Evolutionary conservation across 2,797 vertebrate species (phyloP), one percentile per base, ranked within the genome.

Genomic region (Acipenser ruthenus): DNA sequence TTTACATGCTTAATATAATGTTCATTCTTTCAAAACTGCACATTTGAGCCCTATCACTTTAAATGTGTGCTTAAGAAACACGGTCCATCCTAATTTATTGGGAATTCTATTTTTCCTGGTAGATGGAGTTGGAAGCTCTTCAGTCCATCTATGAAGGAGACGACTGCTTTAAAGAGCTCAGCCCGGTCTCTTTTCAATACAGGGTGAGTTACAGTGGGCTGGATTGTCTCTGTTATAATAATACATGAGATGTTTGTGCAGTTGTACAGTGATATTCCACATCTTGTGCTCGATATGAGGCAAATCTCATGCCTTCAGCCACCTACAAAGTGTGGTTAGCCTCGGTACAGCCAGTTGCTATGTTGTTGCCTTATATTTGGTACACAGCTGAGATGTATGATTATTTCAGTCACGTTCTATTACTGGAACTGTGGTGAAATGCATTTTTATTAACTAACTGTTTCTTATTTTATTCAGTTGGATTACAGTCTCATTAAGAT

Each of bases 71-170:
- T n/a, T 51, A 37, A 60, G 6, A 23, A 5, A 37, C 37, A 37
- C 1, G 37, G 37, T 37, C 37, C 37, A 37, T 37, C 37, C 37
- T 37, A 37, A 37, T 37, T 37, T 37, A 37, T 37, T 37, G 37
- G 37, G 10, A 55, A 11, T 15, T 52, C 8, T 60, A 1, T 53
- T 15, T 9, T 55, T 64, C 62, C 49, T 75, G 82, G 37, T 37
- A 98, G 96, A 97, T 98, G 96, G 96, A 99, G 79, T 77, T 98
- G 79, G 96, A 99, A 74, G 96, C 94, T 67, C 88, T 99, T 63
- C 93, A 90, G 55, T 99, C 96, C 7, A 98, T 99, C 79, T 99
- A 99, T 64, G 96, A 98, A 81, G 96, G 95, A 47, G 96, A 99
- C 6, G 85, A 92, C 1, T 91, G 93, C 76, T 99, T 98, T 82